Conservation (phyloP, 2,113 vertebrate species). For the Pao palembangensis region DNA sequence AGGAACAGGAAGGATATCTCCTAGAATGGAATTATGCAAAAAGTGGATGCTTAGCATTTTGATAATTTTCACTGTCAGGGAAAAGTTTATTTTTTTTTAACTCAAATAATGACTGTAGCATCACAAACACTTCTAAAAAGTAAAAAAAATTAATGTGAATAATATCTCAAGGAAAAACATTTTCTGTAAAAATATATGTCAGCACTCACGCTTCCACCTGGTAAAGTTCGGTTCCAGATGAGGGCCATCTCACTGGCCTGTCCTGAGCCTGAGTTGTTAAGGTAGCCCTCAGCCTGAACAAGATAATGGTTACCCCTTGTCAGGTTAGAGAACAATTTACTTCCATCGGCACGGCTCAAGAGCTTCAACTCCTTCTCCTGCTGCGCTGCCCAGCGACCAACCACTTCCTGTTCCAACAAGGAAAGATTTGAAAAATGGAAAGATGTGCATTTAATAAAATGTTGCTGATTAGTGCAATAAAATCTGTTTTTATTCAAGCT, state of each 20-base stretch:
- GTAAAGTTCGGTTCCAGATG: conserved; percentile 85
- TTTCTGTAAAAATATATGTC: background rate
- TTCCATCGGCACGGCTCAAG: conserved; percentile 78
- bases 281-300: conserved; percentile 84
- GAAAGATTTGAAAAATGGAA: background rate
- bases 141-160: background rate
- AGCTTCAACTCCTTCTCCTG: conserved; percentile 83
- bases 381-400: conserved; percentile 85
- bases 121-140: background rate
- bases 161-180: background rate
- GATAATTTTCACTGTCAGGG: too few relatives aligned
- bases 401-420: conserved; percentile 74
- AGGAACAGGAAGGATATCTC: conserved; percentile 90
- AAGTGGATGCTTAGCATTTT: background rate
- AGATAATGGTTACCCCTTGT: conserved; percentile 85
- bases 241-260: conserved; percentile 88
- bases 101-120: background rate
- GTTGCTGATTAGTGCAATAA: too few relatives aligned
- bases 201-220: conserved; percentile 83
- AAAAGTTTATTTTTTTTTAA: too few relatives aligned
- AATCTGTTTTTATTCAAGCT: too few relatives aligned
- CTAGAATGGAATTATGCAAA: conserved; percentile 49
- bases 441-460: background rate
- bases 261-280: conserved; percentile 85
- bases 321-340: conserved; percentile 80